Evolutionary conservation across 1,140 invertebrate genomes (phyloP).

Genomic region (Epicauta chinensis): DNA sequence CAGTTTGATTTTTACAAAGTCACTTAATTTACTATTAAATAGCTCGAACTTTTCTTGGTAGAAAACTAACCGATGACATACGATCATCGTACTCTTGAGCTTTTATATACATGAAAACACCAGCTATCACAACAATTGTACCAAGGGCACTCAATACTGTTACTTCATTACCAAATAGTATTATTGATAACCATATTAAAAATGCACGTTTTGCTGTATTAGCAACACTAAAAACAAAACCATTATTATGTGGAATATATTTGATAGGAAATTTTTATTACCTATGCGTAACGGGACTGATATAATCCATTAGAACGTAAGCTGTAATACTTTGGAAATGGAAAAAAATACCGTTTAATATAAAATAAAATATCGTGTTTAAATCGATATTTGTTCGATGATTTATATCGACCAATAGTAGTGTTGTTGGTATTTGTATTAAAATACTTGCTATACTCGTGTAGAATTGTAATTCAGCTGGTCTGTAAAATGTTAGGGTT

Average conservation of each 20-base stretch:
- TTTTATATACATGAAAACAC: constrained; percentile 74
- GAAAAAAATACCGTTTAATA: constrained; percentile 77
- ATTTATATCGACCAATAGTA: constrained; percentile 61
- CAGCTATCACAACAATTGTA: constrained; percentile 66
- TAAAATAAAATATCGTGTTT: constrained; percentile 54
- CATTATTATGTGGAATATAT: constrained; percentile 3
- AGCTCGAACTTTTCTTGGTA: constrained; percentile 39
- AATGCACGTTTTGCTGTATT: constrained; percentile 81
- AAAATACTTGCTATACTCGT: constrained; percentile 72
- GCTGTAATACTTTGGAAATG: constrained; percentile 85
- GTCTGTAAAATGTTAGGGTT: constrained; percentile 47
- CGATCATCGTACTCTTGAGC: constrained; percentile 54
- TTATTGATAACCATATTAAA: constrained; percentile 75
- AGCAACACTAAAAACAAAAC: constrained; percentile 61
- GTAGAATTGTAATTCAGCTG: constrained; percentile 80
- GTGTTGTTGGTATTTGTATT: constrained; percentile 70
- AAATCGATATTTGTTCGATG: constrained; percentile 47
- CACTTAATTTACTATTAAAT: constrained; percentile 35
- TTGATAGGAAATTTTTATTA: constrained; percentile 39
- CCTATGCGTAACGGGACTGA: constrained; percentile 83
- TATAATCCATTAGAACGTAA: constrained; percentile 80
- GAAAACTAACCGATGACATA: constrained; percentile 34
- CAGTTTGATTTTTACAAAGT: too few species aligned
- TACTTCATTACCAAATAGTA: constrained; percentile 75
- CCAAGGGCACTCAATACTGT: constrained; percentile 71